Evolutionary conservation across 2,888 invertebrate species (phyloP), one percentile per base, ranked within the genome.

Genomic region (Ametastegia equiseti): DNA sequence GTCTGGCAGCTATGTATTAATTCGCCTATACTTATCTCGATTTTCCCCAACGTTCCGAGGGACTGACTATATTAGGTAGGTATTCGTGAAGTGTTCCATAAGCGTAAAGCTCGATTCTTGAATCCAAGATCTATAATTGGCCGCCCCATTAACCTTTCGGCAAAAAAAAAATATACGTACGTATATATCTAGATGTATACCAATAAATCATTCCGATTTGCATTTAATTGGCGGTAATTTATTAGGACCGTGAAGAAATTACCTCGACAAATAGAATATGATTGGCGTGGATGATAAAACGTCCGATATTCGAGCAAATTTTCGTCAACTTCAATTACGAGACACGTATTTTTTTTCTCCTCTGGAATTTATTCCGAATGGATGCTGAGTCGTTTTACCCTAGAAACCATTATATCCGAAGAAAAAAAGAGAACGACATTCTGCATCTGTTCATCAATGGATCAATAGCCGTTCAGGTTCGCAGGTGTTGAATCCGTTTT

Each of bases 81-180:
- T n/a, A 13, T 30, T 15, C 13, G 1, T 60, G 13, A 5, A 60
- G 30, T 30, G 30, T 60, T 5, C 15, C 9, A n/a, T n/a, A 23
- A 54, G 30, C 15, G 23, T 15, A 15, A 23, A 60, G 23, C 60
- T 60, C 30, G 30, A 67, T 67, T 67, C 65, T 36, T n/a, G 65
- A 67, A 67, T 67, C n/a, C n/a, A n/a, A n/a, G n/a, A n/a, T n/a
- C 36, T 67, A 19, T 65, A 65, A 65, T 65, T 63, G 63, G 27
- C n/a, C 15, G 27, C 5, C n/a, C 33, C 63, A 33, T 63, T 30
- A 23, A 63, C 11, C 33, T 33, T 63, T 63, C 65, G 19, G 36
- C 9, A 39, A 67, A 39, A 36, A 39, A n/a, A n/a, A n/a, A n/a
- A n/a, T n/a, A n/a, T n/a, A n/a, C n/a, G n/a, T n/a, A n/a, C n/a